Base-by-base conservation (phyloP, 2,888 invertebrate species). In the Bimastos eiseni region DNA sequence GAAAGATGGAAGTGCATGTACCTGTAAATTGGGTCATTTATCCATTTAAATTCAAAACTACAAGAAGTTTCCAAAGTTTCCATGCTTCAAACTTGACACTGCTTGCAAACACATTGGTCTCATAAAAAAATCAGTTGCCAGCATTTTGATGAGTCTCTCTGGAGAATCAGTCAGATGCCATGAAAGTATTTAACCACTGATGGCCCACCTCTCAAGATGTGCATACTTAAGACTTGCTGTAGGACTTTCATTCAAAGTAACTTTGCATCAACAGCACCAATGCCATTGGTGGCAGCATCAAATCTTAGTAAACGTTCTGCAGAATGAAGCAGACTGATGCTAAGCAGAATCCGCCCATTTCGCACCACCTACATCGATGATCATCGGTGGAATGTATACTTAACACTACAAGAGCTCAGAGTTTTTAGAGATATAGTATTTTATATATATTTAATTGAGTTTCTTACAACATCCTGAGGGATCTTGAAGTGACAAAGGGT, bases 401-500 rank as follows among this genome's bases (percentile, higher is more conserved):
- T n/a, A 70, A 70, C n/a, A 30, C 70, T n/a, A 30, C 30, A 55
- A 55, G 24, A 11, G 30, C n/a, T 8, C 70, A 70, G 70, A 17
- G 70, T 70, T 70, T 55, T 70, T 13, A 70, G 70, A 41, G 41
- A 11, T 6, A 70, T 30, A 70, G n/a, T 70, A 70, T 70, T n/a
- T n/a, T n/a, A 70, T n/a, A 70, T 70, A 70, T 70, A n/a, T n/a
- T 55, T 70, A 30, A n/a, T 24, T 41, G 1, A 89, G 17, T 37
- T 21, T 92, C 93, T 93, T 92, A 95, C 94, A 95, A 99, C 98
- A 96, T 99, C 99, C 93, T 96, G 96, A 5, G 99, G 99, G 95
- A 99, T 98, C 95, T 97, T 97, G 95, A 98, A 98, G 95, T 98
- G 98, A 94, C 98, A 98, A 83, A 99, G 96, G 0, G 98, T 98